Percentiles rank a stretch among this genome's conserved stretches.
Evolutionary conservation across 2,888 invertebrate genomes (phyloP).

Genomic region (Marasmarcha lunaedactyla): DNA sequence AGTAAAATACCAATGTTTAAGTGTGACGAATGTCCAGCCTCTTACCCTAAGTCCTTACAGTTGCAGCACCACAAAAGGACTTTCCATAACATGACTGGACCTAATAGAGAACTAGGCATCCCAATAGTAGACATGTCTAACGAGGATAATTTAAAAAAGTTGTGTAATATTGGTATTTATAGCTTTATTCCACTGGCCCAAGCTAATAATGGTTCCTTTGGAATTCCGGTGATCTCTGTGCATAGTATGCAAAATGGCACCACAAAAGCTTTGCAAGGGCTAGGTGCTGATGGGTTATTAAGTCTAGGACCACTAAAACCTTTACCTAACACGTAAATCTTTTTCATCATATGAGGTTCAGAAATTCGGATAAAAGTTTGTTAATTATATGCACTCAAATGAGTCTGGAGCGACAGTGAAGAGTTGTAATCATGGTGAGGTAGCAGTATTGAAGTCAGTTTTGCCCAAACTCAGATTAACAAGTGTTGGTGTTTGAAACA

Average conservation of each 20-base stretch:
- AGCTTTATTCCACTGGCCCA: conserved; percentile 81
- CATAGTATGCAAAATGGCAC: conserved; percentile 73
- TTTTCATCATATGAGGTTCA: no score
- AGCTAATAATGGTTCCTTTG: conserved; percentile 74
- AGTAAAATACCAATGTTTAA: conserved; percentile 57
- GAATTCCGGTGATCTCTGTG: conserved; percentile 77
- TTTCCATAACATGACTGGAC: conserved; percentile 55
- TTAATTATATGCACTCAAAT: no score
- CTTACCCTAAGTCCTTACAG: conserved; percentile 78
- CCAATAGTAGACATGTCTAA: conserved; percentile 80
- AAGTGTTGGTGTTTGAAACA: no score
- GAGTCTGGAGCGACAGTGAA: no score
- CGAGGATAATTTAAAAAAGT: conserved; percentile 73
- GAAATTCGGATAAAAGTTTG: no score
- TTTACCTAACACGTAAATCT: conserved; percentile 49
- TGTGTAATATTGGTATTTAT: conserved; percentile 76
- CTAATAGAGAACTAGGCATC: conserved; percentile 73
- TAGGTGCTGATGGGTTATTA: conserved; percentile 78
- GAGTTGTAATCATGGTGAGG: no score
- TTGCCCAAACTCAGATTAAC: no score
- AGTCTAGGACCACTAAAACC: conserved; percentile 79
- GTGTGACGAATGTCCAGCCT: conserved; percentile 79
- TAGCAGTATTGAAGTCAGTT: no score
- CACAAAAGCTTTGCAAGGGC: conserved; percentile 67
- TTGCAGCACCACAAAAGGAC: conserved; percentile 71